Base-by-base conservation (phyloP, 2,113 vertebrate genomes). In the Ptychochromis oligacanthus region DNA sequence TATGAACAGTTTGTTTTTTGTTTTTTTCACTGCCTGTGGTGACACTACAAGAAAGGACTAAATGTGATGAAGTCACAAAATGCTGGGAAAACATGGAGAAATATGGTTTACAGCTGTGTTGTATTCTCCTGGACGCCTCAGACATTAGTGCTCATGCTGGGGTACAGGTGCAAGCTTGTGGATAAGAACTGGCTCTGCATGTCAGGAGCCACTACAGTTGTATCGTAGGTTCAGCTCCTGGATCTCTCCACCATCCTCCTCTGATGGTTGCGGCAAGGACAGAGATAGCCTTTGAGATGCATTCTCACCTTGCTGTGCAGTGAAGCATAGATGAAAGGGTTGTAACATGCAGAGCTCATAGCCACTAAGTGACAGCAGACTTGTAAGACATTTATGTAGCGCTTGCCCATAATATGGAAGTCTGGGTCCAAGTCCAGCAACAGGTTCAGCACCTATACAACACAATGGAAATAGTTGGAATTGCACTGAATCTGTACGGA, bases 301-400 rank as follows among this genome's bases (percentile, higher is more conserved):
- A 94, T 84, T 60, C 95, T 93, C 34, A 96, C 92, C 86, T 96
- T 96, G 88, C 93, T 96, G 90, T 96, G 96, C 87, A 96, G 93
- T 2, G 96, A 96, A 79, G 96, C 96, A 6, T 96, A 96, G 92
- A 96, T 96, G 89, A 96, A 96, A 10, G 96, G 96, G 86, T 96
- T 96, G 90, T 96, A 96, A 88, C 96, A 96, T 2, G 96, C 89
- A 5, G 96, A 96, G 85, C 95, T 96, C 96, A 96, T 96, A 7
- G 96, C 96, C 55, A 96, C 88, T 79, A 96, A 88, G 80, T 96
- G 96, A 83, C 96, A 96, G 88, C 93, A 94, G 55, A 96, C 93
- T 83, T 96, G 96, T 61, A 95, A 55, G 64, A 96, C 80, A 20
- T 96, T 96, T 28, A 96, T 75, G 59, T 96, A 96, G 62, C 92